Percentiles rank a stretch among this genome's conserved stretches.
Evolutionary conservation across 2,113 vertebrate genomes (phyloP).

Genomic region (Actenoides lindsayi): DNA sequence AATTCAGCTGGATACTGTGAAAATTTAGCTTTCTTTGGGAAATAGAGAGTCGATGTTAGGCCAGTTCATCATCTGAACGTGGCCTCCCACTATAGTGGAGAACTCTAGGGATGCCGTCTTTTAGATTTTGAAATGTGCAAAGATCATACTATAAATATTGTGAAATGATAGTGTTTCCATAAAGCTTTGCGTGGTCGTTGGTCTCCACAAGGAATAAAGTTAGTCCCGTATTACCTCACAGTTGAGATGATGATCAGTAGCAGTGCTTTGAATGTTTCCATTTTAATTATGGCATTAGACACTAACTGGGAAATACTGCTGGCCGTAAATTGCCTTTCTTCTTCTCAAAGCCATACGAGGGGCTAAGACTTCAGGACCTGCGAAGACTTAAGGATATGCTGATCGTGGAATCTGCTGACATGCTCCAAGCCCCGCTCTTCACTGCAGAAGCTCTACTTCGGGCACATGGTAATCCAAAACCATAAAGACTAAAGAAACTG

Average conservation of each 20-base stretch:
- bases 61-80: background rate
- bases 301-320: background rate
- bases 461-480: constrained; percentile 87
- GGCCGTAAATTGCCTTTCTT: constrained; percentile 3
- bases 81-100: background rate
- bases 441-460: constrained; percentile 96
- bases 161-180: background rate
- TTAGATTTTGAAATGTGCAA: background rate
- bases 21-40: background rate
- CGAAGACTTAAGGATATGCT: constrained; percentile 96
- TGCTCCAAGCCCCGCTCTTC: constrained; percentile 96
- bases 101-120: background rate
- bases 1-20: background rate
- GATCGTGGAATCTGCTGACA: constrained; percentile 98
- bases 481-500: background rate
- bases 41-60: background rate
- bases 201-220: background rate
- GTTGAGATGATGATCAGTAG: background rate
- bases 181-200: background rate
- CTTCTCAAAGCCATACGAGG: constrained; percentile 87
- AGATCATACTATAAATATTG: background rate
- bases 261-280: background rate
- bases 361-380: constrained; percentile 92
- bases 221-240: background rate
- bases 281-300: background rate